These are phyloP conservation scores for Lathamus discolor DNA, from an alignment of 2,113 vertebrate species.

Conservation along the genomic window DNA sequence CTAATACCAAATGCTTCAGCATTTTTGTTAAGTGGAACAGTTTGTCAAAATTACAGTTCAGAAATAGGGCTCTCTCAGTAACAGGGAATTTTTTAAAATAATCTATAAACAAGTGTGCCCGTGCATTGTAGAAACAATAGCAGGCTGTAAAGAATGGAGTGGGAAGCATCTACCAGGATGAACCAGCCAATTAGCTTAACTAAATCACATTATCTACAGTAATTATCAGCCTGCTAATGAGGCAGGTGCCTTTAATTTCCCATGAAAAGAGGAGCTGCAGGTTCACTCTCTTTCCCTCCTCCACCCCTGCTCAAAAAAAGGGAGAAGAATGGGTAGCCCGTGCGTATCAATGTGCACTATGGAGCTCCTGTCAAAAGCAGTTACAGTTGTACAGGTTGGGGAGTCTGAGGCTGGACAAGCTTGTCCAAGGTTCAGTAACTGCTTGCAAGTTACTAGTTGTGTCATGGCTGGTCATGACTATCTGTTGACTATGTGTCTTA, in stretches of 20 bases:
- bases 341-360: too few relatives aligned
- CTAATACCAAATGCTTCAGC: neutral
- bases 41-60: neutral
- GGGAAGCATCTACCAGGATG: neutral
- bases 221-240: neutral
- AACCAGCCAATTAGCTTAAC: neutral
- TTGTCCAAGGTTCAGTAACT: neutral
- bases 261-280: neutral
- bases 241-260: neutral
- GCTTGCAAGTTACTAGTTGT: neutral
- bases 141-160: neutral
- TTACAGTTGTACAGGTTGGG: neutral
- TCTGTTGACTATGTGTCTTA: neutral
- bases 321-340: neutral
- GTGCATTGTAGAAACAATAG: neutral
- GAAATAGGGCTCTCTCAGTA: neutral
- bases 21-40: neutral
- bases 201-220: neutral
- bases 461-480: neutral
- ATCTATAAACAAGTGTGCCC: neutral
- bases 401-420: accelerated
- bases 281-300: neutral
- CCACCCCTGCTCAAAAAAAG: neutral
- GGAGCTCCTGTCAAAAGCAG: neutral
- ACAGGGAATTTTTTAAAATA: neutral